Evolutionary conservation across 2,797 vertebrate genomes (phyloP).

Genomic region (Molossus molossus): DNA sequence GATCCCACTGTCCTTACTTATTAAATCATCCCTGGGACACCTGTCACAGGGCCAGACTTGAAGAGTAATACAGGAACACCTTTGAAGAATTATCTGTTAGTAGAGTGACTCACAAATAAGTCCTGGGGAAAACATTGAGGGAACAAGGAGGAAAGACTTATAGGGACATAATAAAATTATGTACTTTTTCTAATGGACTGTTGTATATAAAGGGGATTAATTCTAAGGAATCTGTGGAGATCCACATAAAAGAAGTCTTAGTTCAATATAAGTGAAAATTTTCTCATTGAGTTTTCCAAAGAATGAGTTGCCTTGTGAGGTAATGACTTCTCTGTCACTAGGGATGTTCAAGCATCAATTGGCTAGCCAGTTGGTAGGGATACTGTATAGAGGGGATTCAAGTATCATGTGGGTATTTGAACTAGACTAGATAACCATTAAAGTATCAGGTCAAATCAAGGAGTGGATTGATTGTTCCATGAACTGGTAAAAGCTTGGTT

Average conservation of each 20-base stretch:
- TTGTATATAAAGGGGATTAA: slow-evolving; percentile 16
- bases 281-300: slow-evolving; percentile 53
- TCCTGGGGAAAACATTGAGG: background rate
- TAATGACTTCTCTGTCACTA: slow-evolving; percentile 45
- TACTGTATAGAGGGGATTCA: slow-evolving; percentile 1
- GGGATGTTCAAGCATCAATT: background rate
- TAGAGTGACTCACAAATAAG: slow-evolving; percentile 31
- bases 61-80: background rate
- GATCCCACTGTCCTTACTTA: background rate
- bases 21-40: background rate
- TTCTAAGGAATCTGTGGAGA: slow-evolving; percentile 14
- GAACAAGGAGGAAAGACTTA: slow-evolving; percentile 29
- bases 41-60: background rate
- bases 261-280: slow-evolving; percentile 46
- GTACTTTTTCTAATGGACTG: slow-evolving; percentile 23
- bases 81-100: slow-evolving; percentile 60
- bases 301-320: background rate
- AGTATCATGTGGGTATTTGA: background rate
- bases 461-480: slow-evolving; percentile 1
- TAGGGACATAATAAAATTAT: background rate
- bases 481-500: slow-evolving; percentile 36
- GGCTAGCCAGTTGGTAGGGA: background rate
- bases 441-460: background rate
- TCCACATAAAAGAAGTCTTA: slow-evolving; percentile 52
- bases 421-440: slow-evolving; percentile 34